phyloP scores from a whole-genome alignment of 2,113 vertebrate species.

The Lepisosteus osseus region DNA sequence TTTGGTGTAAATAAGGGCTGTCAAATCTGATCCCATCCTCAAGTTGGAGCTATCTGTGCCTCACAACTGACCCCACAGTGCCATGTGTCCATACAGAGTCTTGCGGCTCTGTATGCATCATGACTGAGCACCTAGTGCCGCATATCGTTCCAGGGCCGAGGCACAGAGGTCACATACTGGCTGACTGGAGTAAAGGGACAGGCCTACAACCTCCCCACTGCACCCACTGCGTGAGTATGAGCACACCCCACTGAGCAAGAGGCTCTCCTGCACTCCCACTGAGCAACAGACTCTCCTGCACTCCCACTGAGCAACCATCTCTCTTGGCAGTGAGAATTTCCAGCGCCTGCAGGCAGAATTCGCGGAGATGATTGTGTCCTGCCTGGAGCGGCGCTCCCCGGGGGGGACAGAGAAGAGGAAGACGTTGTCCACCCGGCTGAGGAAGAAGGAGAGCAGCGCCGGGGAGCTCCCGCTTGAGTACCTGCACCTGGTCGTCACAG shows the following conservation, averaged over 20 bases:
- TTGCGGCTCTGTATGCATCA: background rate
- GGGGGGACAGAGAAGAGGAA: conserved; percentile 53
- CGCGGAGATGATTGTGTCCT: conserved; percentile 81
- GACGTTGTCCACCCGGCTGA: conserved; percentile 57
- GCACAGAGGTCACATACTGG: conserved; percentile 93
- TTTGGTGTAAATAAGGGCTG: too few relatives aligned
- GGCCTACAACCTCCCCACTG: conserved; percentile 79
- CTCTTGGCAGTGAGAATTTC: conserved; percentile 82
- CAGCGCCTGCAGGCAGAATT: conserved; percentile 88
- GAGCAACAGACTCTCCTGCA: background rate
- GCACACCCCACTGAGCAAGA: too few relatives aligned
- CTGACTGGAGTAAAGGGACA: conserved; percentile 80
- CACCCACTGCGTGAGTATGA: conserved; percentile 85
- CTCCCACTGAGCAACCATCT: background rate
- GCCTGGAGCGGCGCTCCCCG: conserved; percentile 68
- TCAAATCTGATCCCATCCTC: too few relatives aligned
- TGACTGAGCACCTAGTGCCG: conserved; percentile 11
- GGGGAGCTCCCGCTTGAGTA: conserved; percentile 69
- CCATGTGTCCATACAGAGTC: too few relatives aligned
- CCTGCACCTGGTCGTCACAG: conserved; percentile 78
- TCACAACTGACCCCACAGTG: too few relatives aligned
- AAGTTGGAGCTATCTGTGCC: too few relatives aligned
- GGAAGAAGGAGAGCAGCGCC: background rate
- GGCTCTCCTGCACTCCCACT: background rate
- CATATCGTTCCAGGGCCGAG: conserved; percentile 75